A percentile compares a stretch with the other conserved stretches of the same genome.
Conservation (phyloP, 2,113 vertebrate genomes). For the Cichladusa arquata region DNA sequence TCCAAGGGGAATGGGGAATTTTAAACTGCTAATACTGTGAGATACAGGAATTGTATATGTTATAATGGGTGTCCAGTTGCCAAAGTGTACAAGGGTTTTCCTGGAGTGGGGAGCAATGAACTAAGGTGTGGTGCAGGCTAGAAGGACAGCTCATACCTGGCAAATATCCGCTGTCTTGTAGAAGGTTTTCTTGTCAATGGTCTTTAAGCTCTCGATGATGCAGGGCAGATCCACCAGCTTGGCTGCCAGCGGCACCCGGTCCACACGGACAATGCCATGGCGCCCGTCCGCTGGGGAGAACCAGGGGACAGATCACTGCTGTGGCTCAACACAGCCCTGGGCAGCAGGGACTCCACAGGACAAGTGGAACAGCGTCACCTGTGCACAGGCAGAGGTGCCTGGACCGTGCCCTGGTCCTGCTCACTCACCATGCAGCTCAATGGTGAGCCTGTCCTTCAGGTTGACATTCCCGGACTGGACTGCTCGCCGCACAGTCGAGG, state of each 20-base stretch:
- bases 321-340: neutral
- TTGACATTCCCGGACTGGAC: constrained; percentile 83
- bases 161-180: constrained; percentile 96
- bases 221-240: constrained; percentile 94
- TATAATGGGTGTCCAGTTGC: neutral
- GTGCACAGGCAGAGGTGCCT: neutral
- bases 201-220: constrained; percentile 89
- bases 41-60: neutral
- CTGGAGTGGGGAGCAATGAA: neutral
- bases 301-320: neutral
- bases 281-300: constrained; percentile 82
- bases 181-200: constrained; percentile 92
- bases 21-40: neutral
- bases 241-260: constrained; percentile 86
- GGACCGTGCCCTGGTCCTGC: neutral
- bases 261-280: constrained; percentile 88
- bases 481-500: constrained; percentile 85
- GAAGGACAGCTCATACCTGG: constrained; percentile 79
- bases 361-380: neutral
- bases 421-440: constrained; percentile 88
- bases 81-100: neutral
- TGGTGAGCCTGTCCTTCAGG: constrained; percentile 89
- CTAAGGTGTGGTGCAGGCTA: neutral
- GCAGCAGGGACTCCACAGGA: neutral
- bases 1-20: neutral